These are phyloP conservation scores for Euzophera pinguis DNA, from an alignment of 2,888 invertebrate species.

Conservation along the genomic window DNA sequence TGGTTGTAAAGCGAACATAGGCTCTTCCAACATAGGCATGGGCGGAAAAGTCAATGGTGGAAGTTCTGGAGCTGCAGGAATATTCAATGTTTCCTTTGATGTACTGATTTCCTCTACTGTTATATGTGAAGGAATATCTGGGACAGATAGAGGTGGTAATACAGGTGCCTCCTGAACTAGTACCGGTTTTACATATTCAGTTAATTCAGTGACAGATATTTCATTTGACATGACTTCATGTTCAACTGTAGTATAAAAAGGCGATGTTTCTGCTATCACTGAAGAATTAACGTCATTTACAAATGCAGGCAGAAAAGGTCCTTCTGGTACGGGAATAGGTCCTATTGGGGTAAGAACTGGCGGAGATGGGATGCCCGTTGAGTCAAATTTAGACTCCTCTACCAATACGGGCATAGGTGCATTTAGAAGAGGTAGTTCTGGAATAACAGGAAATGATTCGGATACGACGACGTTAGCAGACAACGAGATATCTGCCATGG, in stretches of 20 bases:
- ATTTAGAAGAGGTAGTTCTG: not conserved
- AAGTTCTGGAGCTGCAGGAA: conserved; percentile 27
- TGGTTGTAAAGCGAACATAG: not conserved
- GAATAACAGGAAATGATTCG: not conserved
- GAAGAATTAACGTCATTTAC: not conserved
- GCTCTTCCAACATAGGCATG: conserved; percentile 18
- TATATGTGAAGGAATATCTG: conserved; percentile 13
- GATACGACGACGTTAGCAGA: not conserved
- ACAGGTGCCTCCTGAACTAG: conserved; percentile 21
- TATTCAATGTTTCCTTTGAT: conserved; percentile 8
- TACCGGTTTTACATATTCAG: conserved; percentile 11
- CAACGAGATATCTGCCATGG: no score
- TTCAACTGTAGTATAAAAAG: not conserved
- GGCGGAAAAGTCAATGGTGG: conserved; percentile 23
- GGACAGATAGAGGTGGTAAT: conserved; percentile 15
- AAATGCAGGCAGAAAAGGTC: not conserved
- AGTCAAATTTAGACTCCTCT: not conserved
- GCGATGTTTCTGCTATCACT: not conserved
- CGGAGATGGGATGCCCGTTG: not conserved
- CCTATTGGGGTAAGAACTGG: not conserved
- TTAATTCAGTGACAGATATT: not conserved
- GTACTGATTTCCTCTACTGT: conserved; percentile 9
- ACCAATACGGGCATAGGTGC: not conserved
- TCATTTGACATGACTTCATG: conserved; percentile 1
- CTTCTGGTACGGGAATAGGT: not conserved